These are phyloP conservation scores for Andrena bucephala DNA, from an alignment of 2,888 invertebrate genomes.

Conservation along the genomic window DNA sequence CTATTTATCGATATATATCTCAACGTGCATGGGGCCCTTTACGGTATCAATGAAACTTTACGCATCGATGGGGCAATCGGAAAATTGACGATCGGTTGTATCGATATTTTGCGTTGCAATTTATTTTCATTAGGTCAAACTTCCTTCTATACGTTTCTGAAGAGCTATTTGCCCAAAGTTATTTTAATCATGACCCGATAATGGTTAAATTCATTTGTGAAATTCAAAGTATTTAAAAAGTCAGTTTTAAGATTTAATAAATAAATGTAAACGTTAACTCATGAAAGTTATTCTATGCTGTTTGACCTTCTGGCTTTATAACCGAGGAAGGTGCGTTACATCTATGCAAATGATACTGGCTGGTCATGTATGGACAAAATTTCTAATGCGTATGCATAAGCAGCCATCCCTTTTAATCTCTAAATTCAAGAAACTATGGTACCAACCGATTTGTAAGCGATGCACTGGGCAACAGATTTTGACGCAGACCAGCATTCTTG, in stretches of 20 bases:
- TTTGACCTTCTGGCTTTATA: background rate
- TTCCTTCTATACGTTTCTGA: slow-evolving; percentile 33
- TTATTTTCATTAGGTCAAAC: background rate
- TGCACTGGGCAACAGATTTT: slow-evolving; percentile 47
- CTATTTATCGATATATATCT: too few relatives aligned
- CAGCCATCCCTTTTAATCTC: slow-evolving; percentile 21
- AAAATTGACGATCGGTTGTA: slow-evolving; percentile 31
- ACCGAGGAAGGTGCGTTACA: slow-evolving; percentile 36
- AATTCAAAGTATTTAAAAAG: slow-evolving; percentile 40
- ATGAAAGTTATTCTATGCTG: slow-evolving; percentile 7
- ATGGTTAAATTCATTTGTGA: background rate
- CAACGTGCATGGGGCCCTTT: too few relatives aligned
- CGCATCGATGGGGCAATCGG: slow-evolving; percentile 8
- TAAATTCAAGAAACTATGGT: slow-evolving; percentile 62
- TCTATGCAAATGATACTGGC: slow-evolving; percentile 61
- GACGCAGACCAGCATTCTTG: slow-evolving; percentile 85
- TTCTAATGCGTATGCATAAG: slow-evolving; percentile 35
- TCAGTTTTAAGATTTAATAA: slow-evolving; percentile 1
- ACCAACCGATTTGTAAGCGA: slow-evolving; percentile 52
- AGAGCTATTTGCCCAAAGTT: slow-evolving; percentile 20
- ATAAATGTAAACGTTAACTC: background rate
- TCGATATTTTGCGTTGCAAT: slow-evolving; percentile 45
- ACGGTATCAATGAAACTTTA: background rate
- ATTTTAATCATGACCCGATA: slow-evolving; percentile 23
- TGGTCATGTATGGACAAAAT: slow-evolving; percentile 49